phyloP scores from a whole-genome alignment of 53 echinoderm and acorn worm genomes.

The Holothuria scabra region DNA sequence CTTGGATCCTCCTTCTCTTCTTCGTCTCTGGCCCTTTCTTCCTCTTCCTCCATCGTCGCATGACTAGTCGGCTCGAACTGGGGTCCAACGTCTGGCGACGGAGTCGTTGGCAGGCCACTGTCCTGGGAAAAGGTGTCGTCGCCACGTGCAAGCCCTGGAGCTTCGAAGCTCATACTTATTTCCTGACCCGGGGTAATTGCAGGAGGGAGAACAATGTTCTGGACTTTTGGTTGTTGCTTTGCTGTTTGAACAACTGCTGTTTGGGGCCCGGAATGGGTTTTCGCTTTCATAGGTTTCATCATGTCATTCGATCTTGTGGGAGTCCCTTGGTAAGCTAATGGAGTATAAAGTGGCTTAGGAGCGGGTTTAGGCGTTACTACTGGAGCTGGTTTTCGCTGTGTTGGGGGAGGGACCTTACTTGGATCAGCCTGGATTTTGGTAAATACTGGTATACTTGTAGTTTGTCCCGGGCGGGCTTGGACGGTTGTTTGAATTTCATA shows the following conservation, averaged over 20 bases:
- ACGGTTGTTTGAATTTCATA: slow-evolving; percentile 36
- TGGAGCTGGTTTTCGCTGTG: slow-evolving; percentile 5
- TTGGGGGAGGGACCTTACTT: neutral
- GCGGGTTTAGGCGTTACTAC: neutral
- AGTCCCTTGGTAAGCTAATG: slow-evolving; percentile 13
- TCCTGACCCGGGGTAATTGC: slow-evolving; percentile 26
- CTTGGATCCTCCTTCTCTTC: slow-evolving; percentile 36
- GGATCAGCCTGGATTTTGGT: slow-evolving; percentile 37
- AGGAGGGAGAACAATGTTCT: slow-evolving; percentile 20
- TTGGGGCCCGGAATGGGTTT: slow-evolving; percentile 36
- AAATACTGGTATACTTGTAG: slow-evolving; percentile 12
- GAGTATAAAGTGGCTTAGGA: slow-evolving; percentile 8
- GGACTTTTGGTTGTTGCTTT: slow-evolving; percentile 11
- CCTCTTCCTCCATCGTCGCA: slow-evolving; percentile 26
- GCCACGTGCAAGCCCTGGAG: slow-evolving; percentile 27
- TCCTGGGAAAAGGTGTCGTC: slow-evolving; percentile 21
- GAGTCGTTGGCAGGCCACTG: slow-evolving; percentile 32
- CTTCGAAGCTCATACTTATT: slow-evolving; percentile 20
- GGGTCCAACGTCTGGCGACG: slow-evolving; percentile 18
- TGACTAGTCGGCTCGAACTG: neutral
- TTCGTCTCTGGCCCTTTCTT: neutral
- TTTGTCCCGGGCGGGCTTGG: slow-evolving; percentile 24
- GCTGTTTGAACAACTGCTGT: slow-evolving; percentile 7
- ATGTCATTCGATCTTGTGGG: slow-evolving; percentile 10
- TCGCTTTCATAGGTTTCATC: slow-evolving; percentile 30